Base-by-base conservation (phyloP, 2,797 vertebrate genomes). In the Typhlichthys eigenmanni region DNA sequence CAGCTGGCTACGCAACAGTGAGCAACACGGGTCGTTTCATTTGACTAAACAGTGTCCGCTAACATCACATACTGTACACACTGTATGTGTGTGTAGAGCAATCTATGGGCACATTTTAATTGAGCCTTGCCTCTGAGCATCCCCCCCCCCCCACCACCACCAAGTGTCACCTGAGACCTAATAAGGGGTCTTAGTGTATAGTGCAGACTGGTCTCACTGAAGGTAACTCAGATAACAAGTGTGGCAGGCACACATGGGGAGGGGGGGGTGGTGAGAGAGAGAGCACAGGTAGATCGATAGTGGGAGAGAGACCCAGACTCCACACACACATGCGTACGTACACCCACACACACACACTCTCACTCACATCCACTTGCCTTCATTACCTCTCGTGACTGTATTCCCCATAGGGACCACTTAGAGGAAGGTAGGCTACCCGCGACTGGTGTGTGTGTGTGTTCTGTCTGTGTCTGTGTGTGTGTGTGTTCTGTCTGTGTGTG, bases 11-110 rank as follows among this genome's bases (percentile, higher is more conserved):
- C 66, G 59, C 14, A 66, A 38, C 11, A 4, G 72, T 47, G 72
- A 59, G 47, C 62, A 34, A 19, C 62, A 70, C 64, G 64, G 58
- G 78, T 71, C 1, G 64, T 85, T 75, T 78, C 55, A 84, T 88
- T 82, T 73, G 75, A 58, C 57, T 63, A 79, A 86, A 71, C 62
- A 63, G 50, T 46, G 68, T 67, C 73, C 58, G 69, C 62, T 66
- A 71, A 71, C 55, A 24, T 24, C 24, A 24, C 3, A 24, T 24
- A 24, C 3, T 24, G 24, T 24, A 24, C 24, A 51, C 55, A 13
- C 55, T 6, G 8, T 55, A 45, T 34, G 38, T 52, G 58, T 50
- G 63, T 13, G 56, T 71, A 61, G 64, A 66, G 38, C 78, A 68
- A 80, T 47, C 10, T 5, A 82, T 34, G 71, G 55, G 54, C 17